A percentile compares a stretch with the other conserved stretches of the same genome.
These are phyloP conservation scores for Aptenodytes forsteri DNA, from an alignment of 2,113 vertebrate species.

Conservation along the genomic window DNA sequence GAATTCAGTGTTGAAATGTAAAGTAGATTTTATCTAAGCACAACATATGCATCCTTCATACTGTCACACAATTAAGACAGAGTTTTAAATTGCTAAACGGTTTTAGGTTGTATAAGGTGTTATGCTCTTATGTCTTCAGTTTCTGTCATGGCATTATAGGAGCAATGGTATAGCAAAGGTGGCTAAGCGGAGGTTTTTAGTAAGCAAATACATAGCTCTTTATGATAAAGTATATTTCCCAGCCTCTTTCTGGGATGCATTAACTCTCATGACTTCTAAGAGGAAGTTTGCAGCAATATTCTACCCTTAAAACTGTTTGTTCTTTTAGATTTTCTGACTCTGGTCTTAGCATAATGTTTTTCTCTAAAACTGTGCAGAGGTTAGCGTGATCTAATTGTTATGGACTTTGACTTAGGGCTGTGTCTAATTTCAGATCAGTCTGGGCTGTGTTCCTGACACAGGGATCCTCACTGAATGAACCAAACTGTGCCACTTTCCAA, in stretches of 20 bases:
- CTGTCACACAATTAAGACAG: neutral
- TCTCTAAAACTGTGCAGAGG: neutral
- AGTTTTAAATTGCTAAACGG: neutral
- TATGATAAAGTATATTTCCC: neutral
- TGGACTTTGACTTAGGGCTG: neutral
- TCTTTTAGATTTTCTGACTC: neutral
- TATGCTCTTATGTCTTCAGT: neutral
- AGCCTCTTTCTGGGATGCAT: neutral
- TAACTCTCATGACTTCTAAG: neutral
- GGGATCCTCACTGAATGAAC: neutral
- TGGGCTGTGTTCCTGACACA: neutral
- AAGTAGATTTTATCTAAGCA: neutral
- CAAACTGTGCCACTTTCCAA: neutral
- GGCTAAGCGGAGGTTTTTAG: neutral
- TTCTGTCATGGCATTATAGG: neutral
- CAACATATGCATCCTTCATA: neutral
- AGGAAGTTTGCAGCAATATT: neutral
- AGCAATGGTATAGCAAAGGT: neutral
- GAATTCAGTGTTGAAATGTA: neutral
- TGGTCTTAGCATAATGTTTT: neutral
- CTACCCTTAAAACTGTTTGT: neutral
- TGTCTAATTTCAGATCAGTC: neutral
- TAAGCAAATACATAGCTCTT: neutral
- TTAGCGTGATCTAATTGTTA: neutral
- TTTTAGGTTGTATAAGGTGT: neutral